Evolutionary conservation across 2,888 invertebrate genomes (phyloP).

Genomic region (Campaea margaritaria): DNA sequence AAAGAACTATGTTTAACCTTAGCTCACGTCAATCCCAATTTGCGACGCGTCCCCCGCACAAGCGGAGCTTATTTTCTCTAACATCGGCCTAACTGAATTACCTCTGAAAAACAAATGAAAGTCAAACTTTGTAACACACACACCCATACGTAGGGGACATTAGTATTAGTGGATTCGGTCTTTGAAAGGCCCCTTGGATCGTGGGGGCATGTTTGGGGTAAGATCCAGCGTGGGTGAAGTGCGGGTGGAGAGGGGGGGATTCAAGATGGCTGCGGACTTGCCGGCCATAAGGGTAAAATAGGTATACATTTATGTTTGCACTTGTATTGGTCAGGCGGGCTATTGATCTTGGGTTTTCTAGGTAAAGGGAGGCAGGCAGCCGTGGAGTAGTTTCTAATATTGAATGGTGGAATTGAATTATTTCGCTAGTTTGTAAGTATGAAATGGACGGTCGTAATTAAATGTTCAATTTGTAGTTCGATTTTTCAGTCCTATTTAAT

Average conservation of each 20-base stretch:
- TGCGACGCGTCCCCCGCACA: constrained; percentile 2
- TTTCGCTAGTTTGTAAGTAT: no score
- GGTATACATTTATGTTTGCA: constrained; percentile 76
- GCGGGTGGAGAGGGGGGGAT: constrained; percentile 62
- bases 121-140: constrained; percentile 42
- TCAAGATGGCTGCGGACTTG: constrained; percentile 83
- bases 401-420: no score
- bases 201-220: constrained; percentile 81
- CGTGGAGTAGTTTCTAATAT: background rate
- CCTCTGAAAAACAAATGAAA: constrained; percentile 44
- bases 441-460: no score
- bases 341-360: constrained; percentile 63
- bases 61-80: constrained; percentile 18
- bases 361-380: background rate
- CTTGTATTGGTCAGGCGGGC: constrained; percentile 76
- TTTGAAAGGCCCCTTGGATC: constrained; percentile 82
- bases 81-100: constrained; percentile 27
- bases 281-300: constrained; percentile 85
- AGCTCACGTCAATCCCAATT: constrained; percentile 1
- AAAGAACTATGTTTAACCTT: no score
- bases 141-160: constrained; percentile 71
- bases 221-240: constrained; percentile 78
- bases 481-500: no score
- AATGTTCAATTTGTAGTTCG: no score
- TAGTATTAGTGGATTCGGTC: constrained; percentile 85